A percentile compares a stretch with the other conserved stretches of the same genome.
Conservation (phyloP, 2,888 invertebrate genomes). For the Incurvaria masculella region DNA sequence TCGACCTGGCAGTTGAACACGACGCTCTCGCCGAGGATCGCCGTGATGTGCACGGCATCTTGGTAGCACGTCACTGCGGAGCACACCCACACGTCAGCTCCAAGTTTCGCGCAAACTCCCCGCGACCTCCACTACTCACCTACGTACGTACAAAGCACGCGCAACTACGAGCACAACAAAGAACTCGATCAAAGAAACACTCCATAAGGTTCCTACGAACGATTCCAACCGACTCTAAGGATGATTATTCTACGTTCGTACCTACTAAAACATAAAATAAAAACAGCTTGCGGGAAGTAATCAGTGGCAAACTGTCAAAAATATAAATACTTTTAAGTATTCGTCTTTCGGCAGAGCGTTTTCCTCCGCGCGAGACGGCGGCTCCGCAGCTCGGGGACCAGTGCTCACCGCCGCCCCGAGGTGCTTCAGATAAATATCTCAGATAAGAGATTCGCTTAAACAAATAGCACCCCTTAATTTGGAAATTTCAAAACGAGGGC, state of each 20-base stretch:
- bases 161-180: not conserved
- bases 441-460: constrained; percentile 8
- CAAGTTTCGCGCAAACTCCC: constrained; percentile 12
- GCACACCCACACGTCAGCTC: constrained; percentile 20
- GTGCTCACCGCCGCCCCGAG: not conserved
- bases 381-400: not conserved
- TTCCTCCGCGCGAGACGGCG: not conserved
- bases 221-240: not conserved
- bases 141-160: not conserved
- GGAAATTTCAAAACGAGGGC: constrained; percentile 1
- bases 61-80: constrained; percentile 68
- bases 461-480: constrained; percentile 9
- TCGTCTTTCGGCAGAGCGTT: not conserved
- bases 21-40: constrained; percentile 95
- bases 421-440: constrained; percentile 7
- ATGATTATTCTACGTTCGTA: not conserved
- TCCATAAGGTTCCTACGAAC: not conserved
- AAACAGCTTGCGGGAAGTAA: not conserved
- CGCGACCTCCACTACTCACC: constrained; percentile 6
- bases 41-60: constrained; percentile 96
- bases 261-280: not conserved
- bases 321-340: not conserved
- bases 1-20: constrained; percentile 98
- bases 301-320: not conserved
- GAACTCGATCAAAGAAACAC: not conserved